Percentiles rank a stretch among this genome's conserved stretches.
Evolutionary conservation across 2,113 vertebrate genomes (phyloP).

Genomic region (Thermophis baileyi): DNA sequence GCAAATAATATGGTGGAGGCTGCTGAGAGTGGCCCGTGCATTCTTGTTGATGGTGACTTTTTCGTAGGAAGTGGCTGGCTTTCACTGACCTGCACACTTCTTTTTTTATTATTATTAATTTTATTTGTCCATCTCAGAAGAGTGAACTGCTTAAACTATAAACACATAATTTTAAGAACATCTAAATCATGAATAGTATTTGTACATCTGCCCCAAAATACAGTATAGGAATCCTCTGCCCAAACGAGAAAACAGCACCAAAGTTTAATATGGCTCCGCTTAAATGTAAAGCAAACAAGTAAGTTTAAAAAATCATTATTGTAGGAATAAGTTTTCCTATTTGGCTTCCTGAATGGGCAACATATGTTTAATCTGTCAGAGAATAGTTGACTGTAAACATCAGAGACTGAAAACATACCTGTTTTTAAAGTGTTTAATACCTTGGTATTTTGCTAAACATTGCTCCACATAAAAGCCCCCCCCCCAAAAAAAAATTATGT

Average conservation of each 20-base stretch:
- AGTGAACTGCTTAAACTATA: not conserved
- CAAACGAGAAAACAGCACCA: not conserved
- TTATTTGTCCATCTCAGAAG: not conserved
- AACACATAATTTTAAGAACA: not conserved
- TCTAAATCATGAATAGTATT: not conserved
- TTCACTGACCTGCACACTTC: slow-evolving; percentile 79
- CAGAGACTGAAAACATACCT: not conserved
- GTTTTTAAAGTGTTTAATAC: not conserved
- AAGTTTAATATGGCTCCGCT: not conserved
- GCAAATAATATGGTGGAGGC: slow-evolving; percentile 86
- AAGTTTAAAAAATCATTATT: not conserved
- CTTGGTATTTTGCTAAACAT: not conserved
- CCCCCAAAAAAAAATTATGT: not conserved
- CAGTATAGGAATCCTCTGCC: not conserved
- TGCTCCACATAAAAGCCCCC: not conserved
- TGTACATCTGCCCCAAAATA: not conserved
- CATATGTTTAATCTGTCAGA: not conserved
- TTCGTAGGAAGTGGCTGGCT: slow-evolving; percentile 78
- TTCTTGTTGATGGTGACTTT: slow-evolving; percentile 92
- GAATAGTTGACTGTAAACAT: not conserved
- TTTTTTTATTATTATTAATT: too few species aligned
- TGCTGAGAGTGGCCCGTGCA: slow-evolving; percentile 83
- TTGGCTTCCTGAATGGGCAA: not conserved
- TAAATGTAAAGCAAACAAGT: not conserved
- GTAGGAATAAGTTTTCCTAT: not conserved